Conservation (phyloP, 2,797 vertebrate species). For the Pipistrellus kuhlii region DNA sequence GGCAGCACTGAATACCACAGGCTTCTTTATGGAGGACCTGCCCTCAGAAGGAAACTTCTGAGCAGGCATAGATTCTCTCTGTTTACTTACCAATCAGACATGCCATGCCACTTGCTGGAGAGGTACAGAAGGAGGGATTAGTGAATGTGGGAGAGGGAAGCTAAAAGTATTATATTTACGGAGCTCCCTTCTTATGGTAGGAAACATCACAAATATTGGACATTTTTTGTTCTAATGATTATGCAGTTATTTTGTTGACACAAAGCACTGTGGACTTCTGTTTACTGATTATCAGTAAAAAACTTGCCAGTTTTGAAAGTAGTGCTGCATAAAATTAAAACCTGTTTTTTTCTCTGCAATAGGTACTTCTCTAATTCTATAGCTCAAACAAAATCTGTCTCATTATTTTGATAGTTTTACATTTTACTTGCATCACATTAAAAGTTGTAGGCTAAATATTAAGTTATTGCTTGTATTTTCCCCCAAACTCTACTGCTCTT, state of each 20-base stretch:
- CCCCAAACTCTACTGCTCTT: background rate
- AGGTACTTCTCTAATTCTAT: background rate
- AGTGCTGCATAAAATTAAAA: background rate
- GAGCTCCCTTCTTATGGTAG: background rate
- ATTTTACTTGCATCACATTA: background rate
- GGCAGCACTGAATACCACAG: background rate
- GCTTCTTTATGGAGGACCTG: background rate
- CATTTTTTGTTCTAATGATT: background rate
- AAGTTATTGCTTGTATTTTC: background rate
- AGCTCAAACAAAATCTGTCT: background rate
- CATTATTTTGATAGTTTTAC: background rate
- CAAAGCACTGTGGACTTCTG: background rate
- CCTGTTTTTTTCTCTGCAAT: background rate
- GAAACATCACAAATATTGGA: background rate
- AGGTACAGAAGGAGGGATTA: background rate
- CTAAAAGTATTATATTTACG: background rate
- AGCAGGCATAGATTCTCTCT: background rate
- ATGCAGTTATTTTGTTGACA: background rate
- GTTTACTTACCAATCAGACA: fast-evolving
- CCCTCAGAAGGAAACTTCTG: background rate
- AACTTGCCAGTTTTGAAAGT: background rate
- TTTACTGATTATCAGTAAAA: background rate
- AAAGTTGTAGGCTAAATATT: background rate
- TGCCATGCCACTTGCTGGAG: background rate
- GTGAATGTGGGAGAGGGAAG: background rate